Conservation (phyloP, 2,888 invertebrate genomes). For the Margaritifera margaritifera region DNA sequence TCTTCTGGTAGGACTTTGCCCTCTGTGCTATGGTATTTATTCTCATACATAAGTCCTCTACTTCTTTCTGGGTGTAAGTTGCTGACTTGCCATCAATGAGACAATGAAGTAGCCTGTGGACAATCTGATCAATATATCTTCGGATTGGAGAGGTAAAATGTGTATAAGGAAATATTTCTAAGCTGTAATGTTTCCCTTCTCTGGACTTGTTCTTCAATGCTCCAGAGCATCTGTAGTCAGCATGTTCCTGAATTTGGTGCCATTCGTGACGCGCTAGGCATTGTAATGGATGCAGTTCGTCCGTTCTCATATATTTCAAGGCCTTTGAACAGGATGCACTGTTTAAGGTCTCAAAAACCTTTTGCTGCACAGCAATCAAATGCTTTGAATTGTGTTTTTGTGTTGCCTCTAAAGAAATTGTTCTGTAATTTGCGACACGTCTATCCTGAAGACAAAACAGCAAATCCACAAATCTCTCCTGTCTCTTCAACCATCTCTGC, state of each 20-base stretch:
- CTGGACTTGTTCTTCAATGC: slow-evolving; percentile 1
- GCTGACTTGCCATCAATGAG: slow-evolving; percentile 3
- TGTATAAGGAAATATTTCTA: slow-evolving; percentile 21
- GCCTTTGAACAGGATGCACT: neutral
- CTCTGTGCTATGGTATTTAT: slow-evolving; percentile 20
- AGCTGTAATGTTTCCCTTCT: slow-evolving; percentile 28
- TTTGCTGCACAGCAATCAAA: no score
- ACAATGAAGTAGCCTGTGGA: slow-evolving; percentile 38
- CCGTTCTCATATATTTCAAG: slow-evolving; percentile 24
- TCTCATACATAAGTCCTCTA: slow-evolving; percentile 24
- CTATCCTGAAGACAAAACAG: slow-evolving; percentile 30
- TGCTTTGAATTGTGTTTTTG: neutral
- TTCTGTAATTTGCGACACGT: neutral
- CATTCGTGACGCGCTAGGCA: slow-evolving; percentile 34
- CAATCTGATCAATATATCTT: slow-evolving; percentile 29
- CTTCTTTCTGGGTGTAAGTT: slow-evolving; percentile 23
- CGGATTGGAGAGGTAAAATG: slow-evolving; percentile 37
- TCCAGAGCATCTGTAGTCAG: slow-evolving; percentile 35
- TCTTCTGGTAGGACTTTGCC: slow-evolving; percentile 30
- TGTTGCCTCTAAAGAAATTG: neutral
- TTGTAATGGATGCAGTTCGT: slow-evolving; percentile 39
- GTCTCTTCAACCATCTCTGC: slow-evolving; percentile 23
- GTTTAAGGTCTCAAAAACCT: no score
- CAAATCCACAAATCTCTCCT: slow-evolving; percentile 14
- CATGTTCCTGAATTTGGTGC: slow-evolving; percentile 37